phyloP scores from a whole-genome alignment of 2,113 vertebrate species.

The Alaudala cheleensis region DNA sequence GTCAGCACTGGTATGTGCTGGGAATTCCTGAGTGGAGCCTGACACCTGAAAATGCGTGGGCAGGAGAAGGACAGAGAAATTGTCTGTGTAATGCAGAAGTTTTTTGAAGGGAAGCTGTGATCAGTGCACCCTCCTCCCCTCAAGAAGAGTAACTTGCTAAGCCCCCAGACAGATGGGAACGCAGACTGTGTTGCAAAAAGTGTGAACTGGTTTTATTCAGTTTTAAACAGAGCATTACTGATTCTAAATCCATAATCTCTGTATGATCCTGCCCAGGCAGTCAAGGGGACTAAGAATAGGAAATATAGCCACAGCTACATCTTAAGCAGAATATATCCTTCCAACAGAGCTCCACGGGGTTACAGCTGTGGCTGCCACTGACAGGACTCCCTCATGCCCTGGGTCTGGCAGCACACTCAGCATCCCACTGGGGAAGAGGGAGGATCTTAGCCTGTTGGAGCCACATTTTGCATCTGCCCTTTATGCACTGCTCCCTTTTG shows the following conservation, averaged over 20 bases:
- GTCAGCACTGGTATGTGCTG: background rate
- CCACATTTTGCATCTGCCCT: background rate
- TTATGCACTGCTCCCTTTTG: background rate
- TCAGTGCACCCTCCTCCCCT: background rate
- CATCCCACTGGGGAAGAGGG: background rate
- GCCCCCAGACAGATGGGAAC: fast-evolving
- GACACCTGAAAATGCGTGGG: background rate
- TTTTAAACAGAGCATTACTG: background rate
- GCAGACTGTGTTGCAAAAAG: background rate
- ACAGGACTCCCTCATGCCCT: background rate
- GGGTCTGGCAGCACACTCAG: fast-evolving
- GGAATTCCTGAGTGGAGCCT: background rate
- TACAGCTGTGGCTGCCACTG: background rate
- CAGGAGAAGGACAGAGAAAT: background rate
- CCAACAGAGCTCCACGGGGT: background rate
- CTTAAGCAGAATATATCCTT: background rate
- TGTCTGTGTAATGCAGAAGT: background rate
- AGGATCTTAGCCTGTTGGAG: background rate
- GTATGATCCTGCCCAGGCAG: background rate
- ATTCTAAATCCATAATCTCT: background rate
- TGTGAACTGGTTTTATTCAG: background rate
- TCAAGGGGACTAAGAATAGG: background rate
- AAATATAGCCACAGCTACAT: background rate
- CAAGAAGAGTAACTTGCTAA: background rate
- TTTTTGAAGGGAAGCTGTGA: background rate